Evolutionary conservation across 1,140 invertebrate species (phyloP).

Genomic region (Dendroctonus ponderosae): DNA sequence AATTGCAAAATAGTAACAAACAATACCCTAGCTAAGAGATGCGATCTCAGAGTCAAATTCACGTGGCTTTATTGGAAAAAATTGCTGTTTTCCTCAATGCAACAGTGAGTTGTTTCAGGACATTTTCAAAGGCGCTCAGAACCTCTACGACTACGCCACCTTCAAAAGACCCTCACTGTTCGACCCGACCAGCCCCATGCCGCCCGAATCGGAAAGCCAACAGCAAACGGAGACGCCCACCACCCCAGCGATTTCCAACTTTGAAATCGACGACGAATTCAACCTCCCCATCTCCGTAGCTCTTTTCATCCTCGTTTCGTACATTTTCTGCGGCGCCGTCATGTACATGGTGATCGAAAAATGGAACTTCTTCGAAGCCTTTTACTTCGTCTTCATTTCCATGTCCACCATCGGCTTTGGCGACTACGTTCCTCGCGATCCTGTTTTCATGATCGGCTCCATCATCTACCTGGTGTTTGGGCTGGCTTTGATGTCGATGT

Average conservation of each 20-base stretch:
- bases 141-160: slow-evolving; percentile 73
- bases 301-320: slow-evolving; percentile 74
- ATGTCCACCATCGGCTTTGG: slow-evolving; percentile 93
- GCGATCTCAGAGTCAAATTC: no score
- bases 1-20: no score
- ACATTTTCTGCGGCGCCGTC: slow-evolving; percentile 81
- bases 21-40: no score
- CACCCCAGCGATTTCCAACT: slow-evolving; percentile 69
- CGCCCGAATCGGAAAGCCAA: slow-evolving; percentile 35
- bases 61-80: no score
- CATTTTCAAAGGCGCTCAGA: slow-evolving; percentile 77
- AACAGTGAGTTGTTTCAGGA: slow-evolving; percentile 54
- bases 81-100: no score
- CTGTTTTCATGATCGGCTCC: slow-evolving; percentile 88
- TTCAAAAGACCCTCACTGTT: slow-evolving; percentile 68
- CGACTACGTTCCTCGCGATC: slow-evolving; percentile 84
- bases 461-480: slow-evolving; percentile 94
- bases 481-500: slow-evolving; percentile 92
- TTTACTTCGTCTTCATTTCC: slow-evolving; percentile 94
- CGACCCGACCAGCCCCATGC: slow-evolving; percentile 27
- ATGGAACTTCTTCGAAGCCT: slow-evolving; percentile 85
- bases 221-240: slow-evolving; percentile 55
- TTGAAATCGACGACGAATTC: slow-evolving; percentile 86
- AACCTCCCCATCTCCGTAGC: slow-evolving; percentile 87
- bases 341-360: slow-evolving; percentile 75